A percentile compares a stretch with the other conserved stretches of the same genome.
These are phyloP conservation scores for Fratercula arctica DNA, from an alignment of 2,797 vertebrate species.

Conservation along the genomic window DNA sequence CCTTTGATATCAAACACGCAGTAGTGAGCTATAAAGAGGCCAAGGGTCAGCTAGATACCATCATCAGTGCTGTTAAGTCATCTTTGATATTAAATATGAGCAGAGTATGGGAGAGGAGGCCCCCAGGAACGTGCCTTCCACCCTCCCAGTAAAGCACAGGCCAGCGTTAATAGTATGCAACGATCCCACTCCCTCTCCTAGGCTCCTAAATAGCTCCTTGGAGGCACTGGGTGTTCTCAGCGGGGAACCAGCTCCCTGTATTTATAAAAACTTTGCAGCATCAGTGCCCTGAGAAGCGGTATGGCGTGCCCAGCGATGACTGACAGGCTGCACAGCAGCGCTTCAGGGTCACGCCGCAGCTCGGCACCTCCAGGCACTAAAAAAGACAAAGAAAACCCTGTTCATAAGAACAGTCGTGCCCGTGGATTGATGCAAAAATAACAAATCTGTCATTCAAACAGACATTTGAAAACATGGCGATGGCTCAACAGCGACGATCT, in stretches of 20 bases:
- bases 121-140: not conserved
- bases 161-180: rapidly evolving
- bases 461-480: not conserved
- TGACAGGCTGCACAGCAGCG: slow-evolving; percentile 10
- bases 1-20: not conserved
- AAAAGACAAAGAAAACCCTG: not conserved
- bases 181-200: rapidly evolving
- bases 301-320: rapidly evolving
- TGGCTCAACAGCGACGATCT: not conserved
- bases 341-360: not conserved
- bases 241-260: not conserved
- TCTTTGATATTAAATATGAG: not conserved
- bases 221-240: not conserved
- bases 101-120: not conserved
- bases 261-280: not conserved
- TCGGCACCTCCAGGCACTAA: not conserved
- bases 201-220: not conserved
- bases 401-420: not conserved
- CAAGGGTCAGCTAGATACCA: not conserved
- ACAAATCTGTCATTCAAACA: slow-evolving; percentile 45
- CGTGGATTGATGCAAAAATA: slow-evolving; percentile 26
- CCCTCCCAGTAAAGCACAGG: not conserved
- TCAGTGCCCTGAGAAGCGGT: not conserved
- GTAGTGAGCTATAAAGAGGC: not conserved
- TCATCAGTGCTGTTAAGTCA: not conserved